phyloP scores from a whole-genome alignment of 1,140 invertebrate genomes.

The Papilio polyxenes region DNA sequence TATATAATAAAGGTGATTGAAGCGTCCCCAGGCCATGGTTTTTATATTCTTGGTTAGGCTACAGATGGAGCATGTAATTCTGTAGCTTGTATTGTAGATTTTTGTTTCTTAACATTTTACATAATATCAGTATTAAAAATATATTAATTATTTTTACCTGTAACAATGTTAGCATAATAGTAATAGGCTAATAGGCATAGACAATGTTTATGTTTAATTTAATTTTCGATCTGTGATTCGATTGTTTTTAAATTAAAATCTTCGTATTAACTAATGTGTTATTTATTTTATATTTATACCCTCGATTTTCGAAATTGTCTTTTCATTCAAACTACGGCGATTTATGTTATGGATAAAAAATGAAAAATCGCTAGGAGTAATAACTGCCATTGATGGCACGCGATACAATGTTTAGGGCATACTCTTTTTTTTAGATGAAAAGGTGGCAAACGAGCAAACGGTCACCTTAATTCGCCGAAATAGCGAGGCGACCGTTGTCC shows the following conservation, averaged over 20 bases:
- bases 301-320: neutral
- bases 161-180: conserved; percentile 8
- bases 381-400: no score
- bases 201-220: conserved; percentile 29
- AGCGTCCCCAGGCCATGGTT: no score
- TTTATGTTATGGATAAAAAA: neutral
- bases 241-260: conserved; percentile 33
- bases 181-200: conserved; percentile 4
- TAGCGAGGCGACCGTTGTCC: no score
- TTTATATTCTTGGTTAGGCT: no score
- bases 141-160: neutral
- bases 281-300: neutral
- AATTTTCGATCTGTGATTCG: conserved; percentile 36
- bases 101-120: neutral
- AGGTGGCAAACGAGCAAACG: no score
- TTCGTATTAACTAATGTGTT: conserved; percentile 2
- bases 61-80: neutral
- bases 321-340: neutral
- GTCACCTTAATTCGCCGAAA: no score
- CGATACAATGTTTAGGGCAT: no score
- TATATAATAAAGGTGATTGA: no score
- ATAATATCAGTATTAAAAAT: conserved; percentile 17
- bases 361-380: no score
- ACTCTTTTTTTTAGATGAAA: no score
- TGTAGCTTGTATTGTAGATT: neutral